These are phyloP conservation scores for Elephantulus edwardii DNA, from an alignment of 2,113 vertebrate genomes.

Conservation along the genomic window DNA sequence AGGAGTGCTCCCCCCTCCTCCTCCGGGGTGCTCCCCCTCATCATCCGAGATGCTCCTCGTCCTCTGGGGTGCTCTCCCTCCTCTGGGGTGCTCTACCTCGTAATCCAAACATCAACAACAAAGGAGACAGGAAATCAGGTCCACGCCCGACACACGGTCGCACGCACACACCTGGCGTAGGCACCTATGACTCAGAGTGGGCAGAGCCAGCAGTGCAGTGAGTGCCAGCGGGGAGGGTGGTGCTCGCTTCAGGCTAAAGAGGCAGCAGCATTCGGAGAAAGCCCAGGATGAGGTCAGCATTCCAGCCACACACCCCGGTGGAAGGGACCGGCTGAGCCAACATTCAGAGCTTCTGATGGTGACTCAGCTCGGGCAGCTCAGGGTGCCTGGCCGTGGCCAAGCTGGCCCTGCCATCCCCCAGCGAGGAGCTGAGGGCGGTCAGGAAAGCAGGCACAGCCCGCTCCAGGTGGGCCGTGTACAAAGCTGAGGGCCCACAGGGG, in stretches of 20 bases:
- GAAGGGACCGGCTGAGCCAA: background rate
- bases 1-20: no score
- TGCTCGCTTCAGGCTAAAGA: background rate
- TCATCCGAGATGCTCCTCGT: no score
- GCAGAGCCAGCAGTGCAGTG: background rate
- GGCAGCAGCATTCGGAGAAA: background rate
- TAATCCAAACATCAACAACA: no score
- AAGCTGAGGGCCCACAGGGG: background rate
- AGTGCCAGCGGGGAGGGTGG: background rate
- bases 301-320: background rate
- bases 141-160: fast-evolving
- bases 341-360: background rate
- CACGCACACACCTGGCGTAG: background rate
- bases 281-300: background rate
- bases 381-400: no score
- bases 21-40: no score
- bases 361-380: background rate
- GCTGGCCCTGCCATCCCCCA: background rate
- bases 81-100: no score
- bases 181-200: background rate
- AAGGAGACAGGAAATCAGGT: background rate
- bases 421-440: background rate
- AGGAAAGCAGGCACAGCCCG: background rate
- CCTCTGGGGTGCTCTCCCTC: no score
- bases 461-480: fast-evolving